phyloP scores from a whole-genome alignment of 2,113 vertebrate genomes.

The Hydrolagus affinis region DNA sequence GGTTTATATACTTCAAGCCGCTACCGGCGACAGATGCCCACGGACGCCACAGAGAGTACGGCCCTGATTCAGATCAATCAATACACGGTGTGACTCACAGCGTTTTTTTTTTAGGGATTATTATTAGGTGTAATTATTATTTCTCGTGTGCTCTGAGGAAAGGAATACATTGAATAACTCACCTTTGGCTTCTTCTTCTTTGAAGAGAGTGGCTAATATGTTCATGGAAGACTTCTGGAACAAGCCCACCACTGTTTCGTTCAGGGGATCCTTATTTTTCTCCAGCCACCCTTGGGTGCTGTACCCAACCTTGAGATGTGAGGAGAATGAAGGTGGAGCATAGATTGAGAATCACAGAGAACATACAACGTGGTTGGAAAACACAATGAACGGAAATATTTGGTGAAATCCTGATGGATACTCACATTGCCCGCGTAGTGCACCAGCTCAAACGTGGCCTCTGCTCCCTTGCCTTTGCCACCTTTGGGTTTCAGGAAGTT shows the following conservation, averaged over 20 bases:
- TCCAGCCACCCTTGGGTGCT: constrained; percentile 42
- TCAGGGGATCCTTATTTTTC: constrained; percentile 43
- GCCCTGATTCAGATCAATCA: too few species aligned
- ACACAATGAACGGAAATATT: too few species aligned
- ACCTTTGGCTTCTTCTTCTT: constrained; percentile 43
- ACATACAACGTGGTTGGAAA: too few species aligned
- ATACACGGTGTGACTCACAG: too few species aligned
- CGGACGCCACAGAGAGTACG: too few species aligned
- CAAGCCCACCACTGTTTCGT: constrained; percentile 40
- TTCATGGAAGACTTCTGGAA: constrained; percentile 36
- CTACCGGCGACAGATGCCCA: too few species aligned
- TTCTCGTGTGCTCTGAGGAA: too few species aligned
- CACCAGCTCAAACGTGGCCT: constrained; percentile 38
- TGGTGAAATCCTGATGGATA: too few species aligned
- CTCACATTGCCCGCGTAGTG: constrained; percentile 40
- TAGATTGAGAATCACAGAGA: too few species aligned
- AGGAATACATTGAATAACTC: neutral
- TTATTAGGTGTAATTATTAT: too few species aligned
- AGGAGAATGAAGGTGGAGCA: neutral
- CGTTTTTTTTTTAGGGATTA: too few species aligned
- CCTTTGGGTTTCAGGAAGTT: constrained; percentile 39
- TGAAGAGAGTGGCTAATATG: constrained; percentile 39
- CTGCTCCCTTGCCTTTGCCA: constrained; percentile 33
- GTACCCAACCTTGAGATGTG: constrained; percentile 38
- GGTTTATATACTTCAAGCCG: too few species aligned